phyloP scores from a whole-genome alignment of 2,113 vertebrate species.

The Microtus oregoni region DNA sequence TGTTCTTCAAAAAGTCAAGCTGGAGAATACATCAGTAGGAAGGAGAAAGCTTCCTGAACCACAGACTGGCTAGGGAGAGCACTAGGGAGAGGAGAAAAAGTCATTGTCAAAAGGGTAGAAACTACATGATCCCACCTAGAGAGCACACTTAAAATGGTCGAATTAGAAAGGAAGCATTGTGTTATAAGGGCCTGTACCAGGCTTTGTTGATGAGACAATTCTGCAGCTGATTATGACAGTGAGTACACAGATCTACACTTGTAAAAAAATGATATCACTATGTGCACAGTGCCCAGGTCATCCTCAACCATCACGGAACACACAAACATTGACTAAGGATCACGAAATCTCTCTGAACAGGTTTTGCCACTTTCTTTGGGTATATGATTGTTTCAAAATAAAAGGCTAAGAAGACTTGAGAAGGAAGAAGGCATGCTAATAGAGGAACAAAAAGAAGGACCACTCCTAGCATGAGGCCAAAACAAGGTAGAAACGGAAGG shows the following conservation, averaged over 20 bases:
- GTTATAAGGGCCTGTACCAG: neutral
- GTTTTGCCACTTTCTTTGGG: neutral
- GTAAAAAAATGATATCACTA: neutral
- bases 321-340: no score
- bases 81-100: neutral
- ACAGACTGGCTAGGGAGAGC: neutral
- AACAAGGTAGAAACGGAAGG: neutral
- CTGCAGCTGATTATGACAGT: no score
- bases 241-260: fast-evolving
- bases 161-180: neutral
- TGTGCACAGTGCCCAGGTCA: neutral
- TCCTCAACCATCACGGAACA: neutral
- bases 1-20: neutral
- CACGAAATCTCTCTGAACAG: neutral
- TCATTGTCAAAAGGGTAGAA: neutral
- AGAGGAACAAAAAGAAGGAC: conserved; percentile 27
- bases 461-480: neutral
- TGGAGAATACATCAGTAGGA: no score
- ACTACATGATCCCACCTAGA: neutral
- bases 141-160: neutral
- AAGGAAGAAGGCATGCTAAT: neutral
- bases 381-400: neutral
- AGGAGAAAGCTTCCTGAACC: neutral
- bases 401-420: neutral
- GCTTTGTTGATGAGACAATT: no score